Conservation (phyloP, 2,797 vertebrate species). For the Halcyon badia region DNA sequence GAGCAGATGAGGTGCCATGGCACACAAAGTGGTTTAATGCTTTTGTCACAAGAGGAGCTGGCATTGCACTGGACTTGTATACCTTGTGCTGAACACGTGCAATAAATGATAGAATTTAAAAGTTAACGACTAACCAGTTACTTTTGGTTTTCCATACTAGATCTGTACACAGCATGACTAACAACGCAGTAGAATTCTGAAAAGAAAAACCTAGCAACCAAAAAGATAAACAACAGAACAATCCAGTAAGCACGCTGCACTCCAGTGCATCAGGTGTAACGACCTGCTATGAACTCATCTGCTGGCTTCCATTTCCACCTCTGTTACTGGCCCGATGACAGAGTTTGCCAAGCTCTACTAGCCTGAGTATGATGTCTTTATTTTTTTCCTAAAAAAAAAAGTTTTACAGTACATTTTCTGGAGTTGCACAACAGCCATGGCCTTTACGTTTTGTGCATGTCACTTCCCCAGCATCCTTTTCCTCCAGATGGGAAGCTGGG, state of each 20-base stretch:
- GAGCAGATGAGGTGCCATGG: neutral
- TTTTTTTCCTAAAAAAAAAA: neutral
- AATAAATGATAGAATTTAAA: neutral
- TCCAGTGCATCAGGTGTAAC: neutral
- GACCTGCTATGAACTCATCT: neutral
- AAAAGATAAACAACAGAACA: too few species aligned
- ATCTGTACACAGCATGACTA: fast-evolving
- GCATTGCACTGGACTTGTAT: neutral
- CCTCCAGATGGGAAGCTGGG: neutral
- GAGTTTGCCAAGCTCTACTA: neutral
- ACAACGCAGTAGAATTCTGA: neutral
- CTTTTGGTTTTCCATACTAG: neutral
- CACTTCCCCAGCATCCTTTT: neutral
- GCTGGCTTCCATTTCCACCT: neutral
- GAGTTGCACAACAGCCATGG: neutral
- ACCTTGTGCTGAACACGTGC: neutral
- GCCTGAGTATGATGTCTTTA: too few species aligned
- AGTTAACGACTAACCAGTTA: fast-evolving
- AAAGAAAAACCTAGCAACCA: neutral
- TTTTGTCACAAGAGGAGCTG: neutral
- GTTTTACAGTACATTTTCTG: neutral
- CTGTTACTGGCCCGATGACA: neutral
- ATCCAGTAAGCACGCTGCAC: neutral
- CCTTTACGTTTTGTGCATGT: fast-evolving
- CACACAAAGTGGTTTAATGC: neutral